A percentile compares a stretch with the other conserved stretches of the same genome.
phyloP scores from a whole-genome alignment of 2,888 invertebrate species.

The Apocheima hispidaria region DNA sequence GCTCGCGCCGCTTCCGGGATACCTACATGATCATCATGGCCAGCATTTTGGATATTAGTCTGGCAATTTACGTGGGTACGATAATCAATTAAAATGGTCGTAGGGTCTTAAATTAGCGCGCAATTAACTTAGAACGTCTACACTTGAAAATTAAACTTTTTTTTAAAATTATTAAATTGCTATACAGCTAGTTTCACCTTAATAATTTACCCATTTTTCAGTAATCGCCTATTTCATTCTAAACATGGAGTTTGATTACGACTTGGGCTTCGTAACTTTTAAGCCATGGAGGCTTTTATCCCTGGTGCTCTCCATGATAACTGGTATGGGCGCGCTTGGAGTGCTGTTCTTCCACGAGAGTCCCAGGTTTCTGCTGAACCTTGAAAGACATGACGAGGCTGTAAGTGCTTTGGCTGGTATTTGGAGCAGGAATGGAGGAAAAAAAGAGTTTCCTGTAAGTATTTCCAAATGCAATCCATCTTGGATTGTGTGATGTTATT shows the following conservation, averaged over 20 bases:
- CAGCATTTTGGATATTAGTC: constrained; percentile 54
- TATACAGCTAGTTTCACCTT: too few relatives aligned
- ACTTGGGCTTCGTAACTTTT: constrained; percentile 55
- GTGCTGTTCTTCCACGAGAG: constrained; percentile 88
- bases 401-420: constrained; percentile 86
- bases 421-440: constrained; percentile 81
- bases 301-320: constrained; percentile 79
- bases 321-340: constrained; percentile 83
- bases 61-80: constrained; percentile 55
- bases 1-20: constrained; percentile 54
- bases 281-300: constrained; percentile 65
- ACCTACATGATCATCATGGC: constrained; percentile 62
- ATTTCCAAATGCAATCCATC: too few relatives aligned
- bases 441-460: constrained; percentile 23
- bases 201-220: constrained; percentile 42
- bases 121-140: too few relatives aligned
- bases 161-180: too few relatives aligned
- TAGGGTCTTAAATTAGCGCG: too few relatives aligned
- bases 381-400: constrained; percentile 86
- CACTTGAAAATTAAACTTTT: too few relatives aligned
- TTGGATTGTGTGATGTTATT: not conserved
- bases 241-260: constrained; percentile 52
- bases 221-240: constrained; percentile 55
- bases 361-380: constrained; percentile 89
- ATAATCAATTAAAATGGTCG: not conserved